Percentiles rank a stretch among this genome's conserved stretches.
Conservation (phyloP, 1,140 invertebrate species). For the Copidosoma floridanum region DNA sequence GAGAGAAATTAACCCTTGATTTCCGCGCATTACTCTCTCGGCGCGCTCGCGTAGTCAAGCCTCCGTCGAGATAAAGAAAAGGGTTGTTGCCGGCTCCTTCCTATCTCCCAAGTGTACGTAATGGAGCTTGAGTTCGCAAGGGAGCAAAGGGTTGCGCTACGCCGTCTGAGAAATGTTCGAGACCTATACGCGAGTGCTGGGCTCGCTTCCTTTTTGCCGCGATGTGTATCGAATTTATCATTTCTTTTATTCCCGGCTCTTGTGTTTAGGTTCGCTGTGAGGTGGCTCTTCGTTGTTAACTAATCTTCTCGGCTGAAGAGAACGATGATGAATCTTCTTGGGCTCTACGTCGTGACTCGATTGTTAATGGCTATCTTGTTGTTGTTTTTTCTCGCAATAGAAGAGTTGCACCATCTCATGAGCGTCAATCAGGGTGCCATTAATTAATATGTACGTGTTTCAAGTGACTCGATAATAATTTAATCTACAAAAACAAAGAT, state of each 20-base stretch:
- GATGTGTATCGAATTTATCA: constrained; percentile 19
- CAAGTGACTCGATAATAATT: too few species aligned
- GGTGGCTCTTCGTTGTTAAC: constrained; percentile 20
- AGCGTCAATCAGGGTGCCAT: too few species aligned
- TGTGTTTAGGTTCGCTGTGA: constrained; percentile 5
- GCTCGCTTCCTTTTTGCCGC: constrained; percentile 2
- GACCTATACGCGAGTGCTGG: background rate
- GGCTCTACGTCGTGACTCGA: too few species aligned
- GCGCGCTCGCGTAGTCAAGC: too few species aligned
- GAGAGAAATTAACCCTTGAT: constrained; percentile 54
- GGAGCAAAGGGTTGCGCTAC: constrained; percentile 2
- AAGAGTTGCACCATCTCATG: too few species aligned
- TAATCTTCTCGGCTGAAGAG: constrained; percentile 28
- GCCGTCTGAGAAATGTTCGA: background rate
- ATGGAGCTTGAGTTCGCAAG: constrained; percentile 34
- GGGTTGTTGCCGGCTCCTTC: constrained; percentile 49
- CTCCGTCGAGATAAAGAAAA: constrained; percentile 54
- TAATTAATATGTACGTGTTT: too few species aligned
- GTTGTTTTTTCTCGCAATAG: too few species aligned
- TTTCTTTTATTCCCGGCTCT: constrained; percentile 27
- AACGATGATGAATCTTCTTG: too few species aligned
- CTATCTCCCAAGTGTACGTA: constrained; percentile 48
- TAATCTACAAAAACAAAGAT: too few species aligned
- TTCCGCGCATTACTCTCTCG: constrained; percentile 52
- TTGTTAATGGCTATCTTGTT: too few species aligned